Evolutionary conservation across 2,888 invertebrate genomes (phyloP), one percentile per base, ranked within the genome.

Genomic region (Drosophila prostipennis): DNA sequence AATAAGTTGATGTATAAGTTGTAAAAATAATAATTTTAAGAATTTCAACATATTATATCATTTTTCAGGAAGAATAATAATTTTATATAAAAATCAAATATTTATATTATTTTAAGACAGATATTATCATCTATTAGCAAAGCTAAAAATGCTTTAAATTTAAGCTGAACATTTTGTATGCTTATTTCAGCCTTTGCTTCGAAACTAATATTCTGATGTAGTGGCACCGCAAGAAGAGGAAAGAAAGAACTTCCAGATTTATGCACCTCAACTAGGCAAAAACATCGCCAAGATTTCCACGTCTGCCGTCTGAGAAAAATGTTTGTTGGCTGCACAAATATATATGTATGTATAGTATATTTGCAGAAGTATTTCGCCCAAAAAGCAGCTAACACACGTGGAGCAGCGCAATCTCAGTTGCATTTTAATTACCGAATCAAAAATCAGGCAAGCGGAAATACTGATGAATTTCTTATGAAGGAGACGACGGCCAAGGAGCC

Each of bases 381-480:
- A 45, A 45, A 45, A 26, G 45, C 56, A 57, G 10, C 53, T 40
- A 36, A 19, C 61, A 58, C 39, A 58, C 64, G 45, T 46, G 46
- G 40, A 11, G 39, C 42, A 73, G 70, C 72, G 70, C 81, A 88
- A 87, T 89, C 89, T 89, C 90, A 85, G 89, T 83, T 89, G 88
- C 90, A 90, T 90, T 90, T 89, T 90, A 90, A 90, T 90, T 90
- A 90, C 89, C 81, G 81, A 83, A 89, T 90, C 89, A 88, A 83
- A 82, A 90, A 88, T 89, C 89, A 88, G 78, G 88, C 83, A 89
- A 79, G 87, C 90, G 86, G 87, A 90, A 90, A 90, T 90, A 84
- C 89, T 89, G 90, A 90, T 90, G 90, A 90, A 90, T 90, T 90
- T 85, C 89, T 90, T 89, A 90, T 90, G 89, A 72, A 57, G 57